These are phyloP conservation scores for Poecile montanus DNA, from an alignment of 2,797 vertebrate genomes.

Conservation along the genomic window DNA sequence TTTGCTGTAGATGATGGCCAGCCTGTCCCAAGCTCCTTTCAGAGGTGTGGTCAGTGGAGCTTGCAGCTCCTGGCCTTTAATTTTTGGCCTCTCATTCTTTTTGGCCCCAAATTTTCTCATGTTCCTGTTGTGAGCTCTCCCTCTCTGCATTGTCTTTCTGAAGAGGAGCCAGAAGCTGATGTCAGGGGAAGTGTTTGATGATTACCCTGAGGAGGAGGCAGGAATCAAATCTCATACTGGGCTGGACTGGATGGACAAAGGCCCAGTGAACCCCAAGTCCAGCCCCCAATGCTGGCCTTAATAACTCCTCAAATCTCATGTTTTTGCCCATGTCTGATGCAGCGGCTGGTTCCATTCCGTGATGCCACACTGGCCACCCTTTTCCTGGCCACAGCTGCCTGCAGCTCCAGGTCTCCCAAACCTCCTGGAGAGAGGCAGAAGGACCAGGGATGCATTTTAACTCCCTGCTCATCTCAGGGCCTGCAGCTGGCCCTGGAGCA, in stretches of 20 bases:
- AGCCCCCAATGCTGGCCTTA: neutral
- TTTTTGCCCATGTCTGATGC: rapidly evolving
- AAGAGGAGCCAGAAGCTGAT: constrained; percentile 25
- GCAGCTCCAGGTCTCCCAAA: neutral
- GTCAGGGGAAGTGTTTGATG: neutral
- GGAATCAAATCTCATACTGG: neutral
- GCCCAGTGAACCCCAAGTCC: neutral
- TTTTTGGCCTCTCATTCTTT: neutral
- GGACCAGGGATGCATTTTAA: neutral
- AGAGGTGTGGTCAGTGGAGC: neutral
- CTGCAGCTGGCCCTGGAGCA: neutral
- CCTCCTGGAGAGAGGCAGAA: neutral
- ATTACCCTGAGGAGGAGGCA: neutral
- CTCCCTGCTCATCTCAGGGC: neutral
- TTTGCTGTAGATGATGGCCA: neutral
- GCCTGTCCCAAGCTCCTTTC: neutral
- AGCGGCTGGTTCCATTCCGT: rapidly evolving
- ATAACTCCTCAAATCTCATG: neutral
- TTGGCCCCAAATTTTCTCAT: neutral
- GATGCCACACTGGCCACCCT: neutral
- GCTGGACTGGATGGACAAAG: neutral
- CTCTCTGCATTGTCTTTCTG: neutral
- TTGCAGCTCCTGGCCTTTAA: constrained; percentile 16
- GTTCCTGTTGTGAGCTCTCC: neutral
- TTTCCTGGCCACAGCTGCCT: neutral